phyloP scores from a whole-genome alignment of 2,888 invertebrate genomes.

The Drosophila vallismaia region DNA sequence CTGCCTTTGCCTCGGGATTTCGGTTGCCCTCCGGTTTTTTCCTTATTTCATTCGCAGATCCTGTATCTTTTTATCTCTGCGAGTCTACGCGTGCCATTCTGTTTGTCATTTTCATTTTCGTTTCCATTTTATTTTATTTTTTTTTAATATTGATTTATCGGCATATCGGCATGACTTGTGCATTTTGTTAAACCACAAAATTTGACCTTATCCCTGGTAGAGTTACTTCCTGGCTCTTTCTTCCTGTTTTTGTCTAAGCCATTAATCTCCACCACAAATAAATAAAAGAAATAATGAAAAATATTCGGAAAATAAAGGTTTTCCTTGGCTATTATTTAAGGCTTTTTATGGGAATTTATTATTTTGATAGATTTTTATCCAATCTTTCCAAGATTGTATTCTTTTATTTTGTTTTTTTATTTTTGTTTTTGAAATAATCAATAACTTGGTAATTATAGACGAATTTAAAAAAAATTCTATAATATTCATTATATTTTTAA shows the following conservation, averaged over 20 bases:
- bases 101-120: constrained; percentile 34
- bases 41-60: not conserved
- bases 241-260: constrained; percentile 14
- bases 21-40: constrained; percentile 1
- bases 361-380: no score
- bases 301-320: not conserved
- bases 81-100: constrained; percentile 32
- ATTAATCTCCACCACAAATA: constrained; percentile 48
- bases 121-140: constrained; percentile 33
- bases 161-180: constrained; percentile 47
- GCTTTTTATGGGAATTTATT: no score
- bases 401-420: no score
- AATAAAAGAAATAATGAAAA: not conserved
- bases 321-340: not conserved
- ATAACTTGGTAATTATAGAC: no score
- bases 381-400: no score
- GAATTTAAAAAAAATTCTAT: no score
- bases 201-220: constrained; percentile 69
- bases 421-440: no score
- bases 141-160: constrained; percentile 68
- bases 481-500: no score
- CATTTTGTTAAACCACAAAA: constrained; percentile 58
- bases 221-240: constrained; percentile 1
- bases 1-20: constrained; percentile 13
- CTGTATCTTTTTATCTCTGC: constrained; percentile 16